Evolutionary conservation across 1,140 invertebrate genomes (phyloP).

Genomic region (Platyscapa corneri): DNA sequence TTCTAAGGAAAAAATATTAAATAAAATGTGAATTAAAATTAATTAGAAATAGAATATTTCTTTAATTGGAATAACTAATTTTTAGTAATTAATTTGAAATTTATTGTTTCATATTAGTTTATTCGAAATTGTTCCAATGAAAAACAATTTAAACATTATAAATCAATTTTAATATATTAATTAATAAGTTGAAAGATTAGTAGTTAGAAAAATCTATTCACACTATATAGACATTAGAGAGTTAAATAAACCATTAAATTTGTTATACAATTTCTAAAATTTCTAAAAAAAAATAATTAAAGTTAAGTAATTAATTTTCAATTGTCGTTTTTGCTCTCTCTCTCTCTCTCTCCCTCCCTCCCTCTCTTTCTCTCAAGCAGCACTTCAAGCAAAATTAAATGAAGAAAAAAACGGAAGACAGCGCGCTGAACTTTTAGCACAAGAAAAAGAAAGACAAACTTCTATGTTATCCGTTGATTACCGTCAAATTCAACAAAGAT

Average conservation of each 20-base stretch:
- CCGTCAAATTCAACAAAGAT: slow-evolving; percentile 90
- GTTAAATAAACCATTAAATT: too few relatives aligned
- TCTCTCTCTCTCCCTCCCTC: not conserved
- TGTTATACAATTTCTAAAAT: too few relatives aligned
- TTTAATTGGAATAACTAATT: not conserved
- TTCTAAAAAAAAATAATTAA: too few relatives aligned
- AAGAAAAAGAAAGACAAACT: slow-evolving; percentile 95
- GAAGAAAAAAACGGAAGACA: slow-evolving; percentile 91
- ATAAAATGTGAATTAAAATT: not conserved
- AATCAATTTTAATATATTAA: not conserved
- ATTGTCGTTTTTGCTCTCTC: too few relatives aligned
- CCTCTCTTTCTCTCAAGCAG: slow-evolving; percentile 72
- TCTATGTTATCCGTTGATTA: slow-evolving; percentile 96
- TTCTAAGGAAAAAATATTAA: not conserved
- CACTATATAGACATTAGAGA: too few relatives aligned
- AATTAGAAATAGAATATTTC: not conserved
- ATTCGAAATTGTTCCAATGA: too few relatives aligned
- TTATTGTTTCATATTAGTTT: not conserved
- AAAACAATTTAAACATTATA: too few relatives aligned
- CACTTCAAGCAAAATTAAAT: slow-evolving; percentile 91
- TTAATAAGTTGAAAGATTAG: too few relatives aligned
- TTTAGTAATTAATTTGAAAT: not conserved
- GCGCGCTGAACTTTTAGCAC: slow-evolving; percentile 86
- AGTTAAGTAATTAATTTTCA: not conserved
- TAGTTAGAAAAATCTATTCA: too few relatives aligned